phyloP scores from a whole-genome alignment of 1,140 invertebrate genomes.

The Aplysia californica region DNA sequence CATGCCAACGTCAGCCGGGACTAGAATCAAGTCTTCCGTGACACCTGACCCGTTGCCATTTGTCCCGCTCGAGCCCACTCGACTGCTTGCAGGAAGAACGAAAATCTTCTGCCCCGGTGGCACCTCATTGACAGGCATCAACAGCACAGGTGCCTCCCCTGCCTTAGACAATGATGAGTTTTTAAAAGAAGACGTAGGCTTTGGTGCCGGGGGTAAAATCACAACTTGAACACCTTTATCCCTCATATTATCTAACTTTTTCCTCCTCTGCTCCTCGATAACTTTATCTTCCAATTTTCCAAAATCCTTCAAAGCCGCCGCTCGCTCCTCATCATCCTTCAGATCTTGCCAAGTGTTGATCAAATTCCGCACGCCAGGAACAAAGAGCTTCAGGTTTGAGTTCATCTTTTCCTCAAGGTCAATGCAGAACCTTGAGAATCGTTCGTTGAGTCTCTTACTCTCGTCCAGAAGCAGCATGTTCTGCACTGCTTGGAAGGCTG shows the following conservation, averaged over 20 bases:
- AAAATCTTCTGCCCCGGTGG: too few relatives aligned
- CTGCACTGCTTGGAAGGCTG: constrained; percentile 4
- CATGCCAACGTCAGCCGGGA: too few relatives aligned
- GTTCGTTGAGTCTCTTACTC: constrained; percentile 5
- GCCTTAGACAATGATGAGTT: too few relatives aligned
- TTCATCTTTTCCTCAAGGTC: constrained; percentile 12
- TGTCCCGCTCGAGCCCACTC: too few relatives aligned
- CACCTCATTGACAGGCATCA: too few relatives aligned
- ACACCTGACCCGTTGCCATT: too few relatives aligned
- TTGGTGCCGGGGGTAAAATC: too few relatives aligned
- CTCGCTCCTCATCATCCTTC: neutral
- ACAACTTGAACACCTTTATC: too few relatives aligned
- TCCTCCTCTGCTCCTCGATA: neutral
- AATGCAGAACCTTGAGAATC: neutral
- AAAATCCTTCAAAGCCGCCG: constrained; percentile 1
- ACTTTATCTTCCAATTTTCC: constrained; percentile 6
- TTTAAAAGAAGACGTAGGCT: too few relatives aligned
- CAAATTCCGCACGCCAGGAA: neutral
- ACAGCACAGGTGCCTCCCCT: neutral
- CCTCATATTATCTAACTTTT: neutral
- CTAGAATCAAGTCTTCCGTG: too few relatives aligned
- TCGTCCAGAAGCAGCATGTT: constrained; percentile 1
- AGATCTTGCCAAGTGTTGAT: neutral
- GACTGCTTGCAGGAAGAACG: too few relatives aligned
- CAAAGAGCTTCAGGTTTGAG: constrained; percentile 11